Evolutionary conservation across 2,888 invertebrate genomes (phyloP), one percentile per base, ranked within the genome.

Genomic region (Creontiades dilutus): DNA sequence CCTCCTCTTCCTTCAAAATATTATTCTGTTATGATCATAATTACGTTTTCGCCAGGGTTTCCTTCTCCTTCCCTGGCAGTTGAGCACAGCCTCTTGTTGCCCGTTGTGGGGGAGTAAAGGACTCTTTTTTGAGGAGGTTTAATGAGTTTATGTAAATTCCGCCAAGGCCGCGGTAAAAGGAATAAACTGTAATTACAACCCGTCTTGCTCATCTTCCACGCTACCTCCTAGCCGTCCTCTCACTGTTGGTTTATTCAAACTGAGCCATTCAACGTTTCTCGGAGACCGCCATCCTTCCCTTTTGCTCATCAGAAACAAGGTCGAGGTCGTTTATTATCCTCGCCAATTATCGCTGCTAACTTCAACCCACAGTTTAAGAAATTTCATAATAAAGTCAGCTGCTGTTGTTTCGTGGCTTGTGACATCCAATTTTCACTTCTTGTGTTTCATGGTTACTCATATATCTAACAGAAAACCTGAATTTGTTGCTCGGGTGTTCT

Each of bases 1-100:
- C 23, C 75, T 12, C 47, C 47, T 46, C 52, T 75, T 46, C 75
- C 19, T 46, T 86, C 75, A 68, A 75, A 86, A 86, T 75, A 86
- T 86, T 75, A 86, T 86, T 86, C 75, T 68, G 86, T 86, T 86
- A 86, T 86, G 68, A 86, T 75, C 47, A 75, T 86, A 86, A 86
- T 86, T 86, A 75, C 46, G 86, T 86, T 86, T 75, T 47, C n/a
- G 46, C 46, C 46, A 19, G 78, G 16, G 37, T 78, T 76, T 47
- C 78, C 46, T 78, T 16, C 78, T 78, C 37, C 78, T 16, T 9
- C 78, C 46, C 75, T 75, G 23, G n/a, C 16, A 78, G 27, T 52
- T 48, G 37, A 4, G 37, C 80, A 13, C 13, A 19, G 82, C 82
- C 47, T 23, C 27, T 27, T 47, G 46, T 82, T 27, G 47, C 82